Percentiles rank a stretch among this genome's conserved stretches.
Evolutionary conservation across 2,797 vertebrate genomes (phyloP).

Genomic region (Threskiornis aethiopicus): DNA sequence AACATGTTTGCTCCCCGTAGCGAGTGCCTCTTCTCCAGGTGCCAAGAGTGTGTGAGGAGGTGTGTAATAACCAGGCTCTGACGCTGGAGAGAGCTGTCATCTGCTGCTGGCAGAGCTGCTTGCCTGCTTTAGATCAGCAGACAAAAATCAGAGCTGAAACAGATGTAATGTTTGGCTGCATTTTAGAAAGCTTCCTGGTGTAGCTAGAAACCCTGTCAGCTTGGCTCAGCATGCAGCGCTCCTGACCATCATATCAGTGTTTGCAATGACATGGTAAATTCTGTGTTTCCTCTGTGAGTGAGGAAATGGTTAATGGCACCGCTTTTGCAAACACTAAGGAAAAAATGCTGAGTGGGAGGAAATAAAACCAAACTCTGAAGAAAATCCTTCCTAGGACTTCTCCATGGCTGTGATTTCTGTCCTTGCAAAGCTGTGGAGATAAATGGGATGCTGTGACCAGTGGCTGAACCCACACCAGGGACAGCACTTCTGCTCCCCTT

Average conservation of each 20-base stretch:
- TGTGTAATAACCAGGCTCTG: not conserved
- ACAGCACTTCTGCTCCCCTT: not conserved
- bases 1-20: not conserved
- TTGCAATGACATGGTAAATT: not conserved
- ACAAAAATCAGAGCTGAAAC: not conserved
- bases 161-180: not conserved
- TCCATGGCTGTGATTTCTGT: fast-evolving
- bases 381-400: not conserved
- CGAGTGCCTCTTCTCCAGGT: not conserved
- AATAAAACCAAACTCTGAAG: not conserved
- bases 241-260: not conserved
- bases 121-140: not conserved
- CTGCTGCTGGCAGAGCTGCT: not conserved
- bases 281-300: not conserved
- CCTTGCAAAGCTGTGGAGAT: not conserved
- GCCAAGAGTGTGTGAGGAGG: not conserved
- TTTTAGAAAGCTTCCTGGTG: not conserved
- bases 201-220: not conserved
- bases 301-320: not conserved
- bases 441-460: not conserved
- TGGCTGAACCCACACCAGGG: not conserved
- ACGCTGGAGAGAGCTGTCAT: not conserved
- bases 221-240: not conserved
- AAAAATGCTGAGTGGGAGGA: not conserved
- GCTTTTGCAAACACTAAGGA: not conserved